These are phyloP conservation scores for Linhomoeus sp. DNA, from an alignment of 2,888 invertebrate genomes.

Conservation along the genomic window DNA sequence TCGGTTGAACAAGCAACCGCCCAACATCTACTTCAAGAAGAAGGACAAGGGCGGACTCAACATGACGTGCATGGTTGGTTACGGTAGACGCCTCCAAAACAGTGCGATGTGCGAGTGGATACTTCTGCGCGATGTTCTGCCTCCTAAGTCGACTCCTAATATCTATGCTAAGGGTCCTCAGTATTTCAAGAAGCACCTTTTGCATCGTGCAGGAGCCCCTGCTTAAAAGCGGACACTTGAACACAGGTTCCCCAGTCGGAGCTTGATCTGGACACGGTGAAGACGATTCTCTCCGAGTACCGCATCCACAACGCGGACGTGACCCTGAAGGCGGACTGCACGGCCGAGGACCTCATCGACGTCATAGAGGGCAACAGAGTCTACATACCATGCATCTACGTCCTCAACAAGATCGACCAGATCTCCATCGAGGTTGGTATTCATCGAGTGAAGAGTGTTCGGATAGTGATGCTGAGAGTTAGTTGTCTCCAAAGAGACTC, in stretches of 20 bases:
- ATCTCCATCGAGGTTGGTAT: conserved; percentile 37
- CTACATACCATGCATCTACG: conserved; percentile 92
- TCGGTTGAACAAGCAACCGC: conserved; percentile 77
- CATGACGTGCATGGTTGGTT: conserved; percentile 59
- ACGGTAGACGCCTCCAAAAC: no score
- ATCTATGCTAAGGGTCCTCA: no score
- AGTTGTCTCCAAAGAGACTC: no score
- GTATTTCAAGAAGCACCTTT: no score
- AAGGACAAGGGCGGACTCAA: conserved; percentile 99
- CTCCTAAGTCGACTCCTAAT: no score
- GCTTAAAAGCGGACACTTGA: no score
- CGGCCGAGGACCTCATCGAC: conserved; percentile 91
- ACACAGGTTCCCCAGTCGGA: conserved; percentile 75
- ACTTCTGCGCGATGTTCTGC: no score
- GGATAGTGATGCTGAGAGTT: no score
- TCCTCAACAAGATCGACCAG: conserved; percentile 86
- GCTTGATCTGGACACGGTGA: conserved; percentile 78
- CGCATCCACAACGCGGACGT: conserved; percentile 97
- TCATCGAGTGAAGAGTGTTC: conserved; percentile 1
- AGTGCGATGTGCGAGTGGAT: no score
- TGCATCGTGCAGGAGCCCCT: no score
- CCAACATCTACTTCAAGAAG: conserved; percentile 79
- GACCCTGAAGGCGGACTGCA: conserved; percentile 60
- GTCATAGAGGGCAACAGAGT: conserved; percentile 95
- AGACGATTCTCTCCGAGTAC: conserved; percentile 85